Conservation (phyloP, 2,888 invertebrate species). For the Augiades crinisus region DNA sequence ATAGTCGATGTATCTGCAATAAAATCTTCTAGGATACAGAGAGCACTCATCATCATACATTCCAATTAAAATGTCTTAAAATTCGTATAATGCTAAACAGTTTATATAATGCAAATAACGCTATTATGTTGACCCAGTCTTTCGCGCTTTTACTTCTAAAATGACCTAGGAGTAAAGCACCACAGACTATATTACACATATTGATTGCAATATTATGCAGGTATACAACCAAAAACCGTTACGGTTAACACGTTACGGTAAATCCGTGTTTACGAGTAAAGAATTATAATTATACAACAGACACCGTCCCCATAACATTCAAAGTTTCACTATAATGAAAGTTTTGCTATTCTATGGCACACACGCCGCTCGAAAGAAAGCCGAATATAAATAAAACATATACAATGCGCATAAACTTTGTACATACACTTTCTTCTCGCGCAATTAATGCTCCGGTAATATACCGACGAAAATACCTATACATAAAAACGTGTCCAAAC, state of each 20-base stretch:
- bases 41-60: neutral
- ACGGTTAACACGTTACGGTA: neutral
- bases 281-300: neutral
- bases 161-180: too few relatives aligned
- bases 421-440: neutral
- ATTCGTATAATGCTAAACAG: too few relatives aligned
- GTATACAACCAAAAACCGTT: too few relatives aligned
- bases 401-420: neutral
- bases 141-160: too few relatives aligned
- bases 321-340: neutral
- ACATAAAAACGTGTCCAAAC: too few relatives aligned
- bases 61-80: neutral
- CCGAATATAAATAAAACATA: constrained; percentile 3
- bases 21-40: too few relatives aligned
- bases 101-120: too few relatives aligned
- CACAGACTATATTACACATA: too few relatives aligned
- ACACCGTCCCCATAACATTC: neutral
- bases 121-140: too few relatives aligned
- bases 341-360: neutral
- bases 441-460: neutral
- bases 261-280: neutral
- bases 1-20: too few relatives aligned
- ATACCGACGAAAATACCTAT: neutral
- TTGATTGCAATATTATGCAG: too few relatives aligned
- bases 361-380: neutral